Evolutionary conservation across 2,888 invertebrate genomes (phyloP), one percentile per base, ranked within the genome.

Genomic region (Agriopis aurantiaria): DNA sequence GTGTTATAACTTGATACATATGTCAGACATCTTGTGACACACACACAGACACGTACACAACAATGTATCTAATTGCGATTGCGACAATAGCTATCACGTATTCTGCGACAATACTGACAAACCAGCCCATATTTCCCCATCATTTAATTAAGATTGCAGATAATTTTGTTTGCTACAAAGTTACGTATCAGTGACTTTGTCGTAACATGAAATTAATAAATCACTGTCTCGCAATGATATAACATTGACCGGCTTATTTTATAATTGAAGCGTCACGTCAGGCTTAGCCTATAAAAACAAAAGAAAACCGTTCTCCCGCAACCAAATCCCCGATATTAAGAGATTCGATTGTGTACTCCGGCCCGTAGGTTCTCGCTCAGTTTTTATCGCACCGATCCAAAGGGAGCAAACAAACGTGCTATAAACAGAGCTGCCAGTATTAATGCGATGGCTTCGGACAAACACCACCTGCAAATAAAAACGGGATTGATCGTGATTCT

Each of bases 381-480:
- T 76, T 75, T 81, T 76, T 79, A 80, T 78, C 78, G 66, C 68
- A 73, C 63, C 62, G 67, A 76, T 78, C 75, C 75, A 80, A 80
- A 78, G 69, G 70, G 68, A 74, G 76, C 76, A 84, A 82, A 84
- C 82, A 82, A 79, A 82, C 85, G 85, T 85, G 84, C 82, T 80
- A 79, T 78, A 77, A 76, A 81, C 78, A 77, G 74, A 78, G 78
- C 79, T 74, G 75, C 74, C 76, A 73, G 84, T 78, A 85, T 87
- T 87, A 87, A 81, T 82, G 80, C 77, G 79, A 82, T 79, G 77
- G 80, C 80, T 80, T 75, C 69, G 78, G 79, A 80, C 80, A 86
- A 86, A 84, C 79, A 81, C 79, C 79, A 84, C 83, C 82, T 85
- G 78, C 78, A 80, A 80, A 83, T 76, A 80, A 78, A 79, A 78